Evolutionary conservation across 2,888 invertebrate genomes (phyloP), one percentile per base, ranked within the genome.

Genomic region (Cheilosia grossa): DNA sequence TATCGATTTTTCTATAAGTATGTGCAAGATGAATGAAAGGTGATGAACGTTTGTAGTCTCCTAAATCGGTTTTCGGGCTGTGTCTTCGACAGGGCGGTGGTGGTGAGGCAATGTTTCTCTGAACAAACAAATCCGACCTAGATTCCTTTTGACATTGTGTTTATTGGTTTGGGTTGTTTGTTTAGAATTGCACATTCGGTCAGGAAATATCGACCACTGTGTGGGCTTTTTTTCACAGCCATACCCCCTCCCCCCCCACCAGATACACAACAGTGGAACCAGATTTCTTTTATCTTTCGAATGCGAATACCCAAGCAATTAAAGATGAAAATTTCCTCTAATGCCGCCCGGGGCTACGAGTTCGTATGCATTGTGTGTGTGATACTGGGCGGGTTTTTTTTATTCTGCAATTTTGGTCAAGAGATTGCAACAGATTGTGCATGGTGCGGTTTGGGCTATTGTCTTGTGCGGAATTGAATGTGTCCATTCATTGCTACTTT

Each of bases 91-190:
- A 24, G 17, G 51, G 30, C 19, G 53, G 33, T 21, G 53, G 37
- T 63, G 30, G 2, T 30, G 30, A 30, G 30, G 30, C 30, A 30
- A 30, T 73, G 56, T 58, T 58, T 54, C 13, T 15, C 42, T 73
- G 79, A 78, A 37, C 82, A 79, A 82, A 79, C 73, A 79, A 63
- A 64, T 58, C 21, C 79, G 82, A 82, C 82, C 82, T 44, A 82
- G 63, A 82, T 82, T 73, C 44, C 49, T 64, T 51, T 44, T 30
- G 64, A 58, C 49, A 47, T 72, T 70, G 49, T 82, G 56, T 82
- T 73, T 82, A 74, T 82, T 79, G 82, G 53, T 82, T 78, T 63
- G 24, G 54, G 54, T 44, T 82, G 73, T 82, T 82, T 73, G 69
- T 82, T 79, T 82, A 61, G 79, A 69, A 63, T 74, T 72, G 59